phyloP scores from a whole-genome alignment of 2,888 invertebrate genomes.

The Aphidoletes aphidimyza region DNA sequence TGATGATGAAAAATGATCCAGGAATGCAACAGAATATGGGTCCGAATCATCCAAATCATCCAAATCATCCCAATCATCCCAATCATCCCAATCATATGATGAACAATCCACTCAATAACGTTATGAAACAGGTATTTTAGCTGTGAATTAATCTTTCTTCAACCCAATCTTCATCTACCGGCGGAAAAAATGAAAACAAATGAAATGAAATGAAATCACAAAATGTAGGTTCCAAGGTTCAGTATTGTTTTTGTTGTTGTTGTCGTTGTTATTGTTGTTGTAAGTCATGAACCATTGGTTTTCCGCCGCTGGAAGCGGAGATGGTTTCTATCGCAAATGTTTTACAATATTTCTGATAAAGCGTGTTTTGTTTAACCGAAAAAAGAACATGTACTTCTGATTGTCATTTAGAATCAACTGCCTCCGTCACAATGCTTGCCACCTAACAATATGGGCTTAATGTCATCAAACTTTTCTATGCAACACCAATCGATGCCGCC shows the following conservation, averaged over 20 bases:
- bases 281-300: not conserved
- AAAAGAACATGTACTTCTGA: slow-evolving; percentile 46
- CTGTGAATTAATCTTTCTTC: slow-evolving; percentile 1
- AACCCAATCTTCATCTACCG: not conserved
- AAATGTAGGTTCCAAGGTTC: too few species aligned
- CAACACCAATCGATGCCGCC: slow-evolving; percentile 45
- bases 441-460: slow-evolving; percentile 27
- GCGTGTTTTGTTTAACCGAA: slow-evolving; percentile 32
- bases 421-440: slow-evolving; percentile 50
- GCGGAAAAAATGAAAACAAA: not conserved
- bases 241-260: too few species aligned
- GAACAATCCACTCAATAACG: slow-evolving; percentile 13
- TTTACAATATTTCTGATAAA: not conserved
- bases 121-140: slow-evolving; percentile 51
- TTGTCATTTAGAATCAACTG: slow-evolving; percentile 47
- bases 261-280: too few species aligned
- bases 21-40: slow-evolving; percentile 5
- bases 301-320: slow-evolving; percentile 9
- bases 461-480: slow-evolving; percentile 24
- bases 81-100: too few species aligned
- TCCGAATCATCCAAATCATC: slow-evolving; percentile 15
- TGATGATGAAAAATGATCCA: slow-evolving; percentile 47
- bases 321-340: not conserved
- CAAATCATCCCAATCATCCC: too few species aligned
- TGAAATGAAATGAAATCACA: too few species aligned